Conservation (phyloP, 1,140 invertebrate genomes). For the Lordiphosa mommai region DNA sequence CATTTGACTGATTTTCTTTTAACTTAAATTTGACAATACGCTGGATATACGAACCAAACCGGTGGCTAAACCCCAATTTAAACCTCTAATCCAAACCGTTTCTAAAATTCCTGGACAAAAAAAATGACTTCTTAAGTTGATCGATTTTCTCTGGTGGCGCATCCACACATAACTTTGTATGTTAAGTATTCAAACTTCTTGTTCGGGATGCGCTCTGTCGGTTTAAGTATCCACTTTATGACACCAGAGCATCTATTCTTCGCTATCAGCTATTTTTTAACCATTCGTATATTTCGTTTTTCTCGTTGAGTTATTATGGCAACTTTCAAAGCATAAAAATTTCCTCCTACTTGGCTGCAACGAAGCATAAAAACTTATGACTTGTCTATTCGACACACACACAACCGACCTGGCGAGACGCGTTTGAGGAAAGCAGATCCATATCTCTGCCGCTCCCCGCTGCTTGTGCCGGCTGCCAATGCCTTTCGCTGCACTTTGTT, state of each 20-base stretch:
- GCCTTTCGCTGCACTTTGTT: conserved; percentile 73
- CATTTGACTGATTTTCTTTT: no score
- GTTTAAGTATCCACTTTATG: no score
- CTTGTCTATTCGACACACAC: conserved; percentile 63
- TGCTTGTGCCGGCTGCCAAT: conserved; percentile 32
- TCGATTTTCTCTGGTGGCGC: no score
- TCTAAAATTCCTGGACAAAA: no score
- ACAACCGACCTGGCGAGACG: conserved; percentile 23
- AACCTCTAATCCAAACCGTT: no score
- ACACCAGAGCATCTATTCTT: conserved; percentile 29
- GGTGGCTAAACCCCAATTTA: no score
- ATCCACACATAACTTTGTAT: no score
- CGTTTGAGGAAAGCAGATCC: conserved; percentile 23
- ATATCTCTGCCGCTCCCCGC: conserved; percentile 34
- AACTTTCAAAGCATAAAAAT: conserved; percentile 74
- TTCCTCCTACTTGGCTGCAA: conserved; percentile 67
- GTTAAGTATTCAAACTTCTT: no score
- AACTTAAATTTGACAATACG: no score
- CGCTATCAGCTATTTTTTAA: conserved; percentile 11
- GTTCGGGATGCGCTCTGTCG: no score
- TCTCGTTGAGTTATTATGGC: conserved; percentile 55
- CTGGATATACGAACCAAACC: no score
- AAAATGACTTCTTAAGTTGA: no score
- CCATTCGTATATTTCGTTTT: conserved; percentile 25
- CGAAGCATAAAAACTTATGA: conserved; percentile 74